Conservation (phyloP, 2,888 invertebrate genomes). For the Heteromyza rotundicornis region DNA sequence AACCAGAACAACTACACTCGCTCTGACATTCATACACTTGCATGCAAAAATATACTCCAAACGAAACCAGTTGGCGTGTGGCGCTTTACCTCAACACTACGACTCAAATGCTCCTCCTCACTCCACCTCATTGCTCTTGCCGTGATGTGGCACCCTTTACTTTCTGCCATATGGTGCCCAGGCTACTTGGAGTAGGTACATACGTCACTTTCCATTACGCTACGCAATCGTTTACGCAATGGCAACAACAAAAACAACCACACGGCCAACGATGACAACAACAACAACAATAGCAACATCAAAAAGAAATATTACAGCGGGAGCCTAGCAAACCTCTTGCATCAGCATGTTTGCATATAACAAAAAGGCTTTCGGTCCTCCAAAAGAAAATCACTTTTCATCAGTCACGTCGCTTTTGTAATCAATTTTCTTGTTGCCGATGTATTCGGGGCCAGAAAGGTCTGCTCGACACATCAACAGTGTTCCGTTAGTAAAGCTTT, state of each 20-base stretch:
- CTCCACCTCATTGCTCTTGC: too few relatives aligned
- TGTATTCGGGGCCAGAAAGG: neutral
- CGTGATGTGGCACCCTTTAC: too few relatives aligned
- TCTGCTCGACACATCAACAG: conserved; percentile 1
- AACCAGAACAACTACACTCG: too few relatives aligned
- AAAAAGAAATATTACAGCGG: neutral
- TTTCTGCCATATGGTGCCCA: too few relatives aligned
- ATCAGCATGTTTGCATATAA: too few relatives aligned
- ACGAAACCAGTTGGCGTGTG: too few relatives aligned
- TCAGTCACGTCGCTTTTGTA: conserved; percentile 15
- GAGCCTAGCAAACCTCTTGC: neutral
- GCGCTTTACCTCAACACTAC: too few relatives aligned
- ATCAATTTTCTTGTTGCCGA: conserved; percentile 16
- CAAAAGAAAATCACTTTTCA: conserved; percentile 8
- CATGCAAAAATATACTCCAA: too few relatives aligned
- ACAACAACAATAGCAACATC: neutral
- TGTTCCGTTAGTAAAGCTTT: neutral
- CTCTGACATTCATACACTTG: too few relatives aligned
- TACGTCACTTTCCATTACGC: neutral
- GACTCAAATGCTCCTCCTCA: too few relatives aligned
- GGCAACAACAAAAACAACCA: neutral
- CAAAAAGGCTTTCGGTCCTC: neutral
- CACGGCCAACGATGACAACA: neutral
- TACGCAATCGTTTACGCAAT: conserved; percentile 6
- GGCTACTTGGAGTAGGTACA: too few relatives aligned